Base-by-base conservation (phyloP, 2,113 vertebrate genomes). In the Brachypteracias leptosomus region DNA sequence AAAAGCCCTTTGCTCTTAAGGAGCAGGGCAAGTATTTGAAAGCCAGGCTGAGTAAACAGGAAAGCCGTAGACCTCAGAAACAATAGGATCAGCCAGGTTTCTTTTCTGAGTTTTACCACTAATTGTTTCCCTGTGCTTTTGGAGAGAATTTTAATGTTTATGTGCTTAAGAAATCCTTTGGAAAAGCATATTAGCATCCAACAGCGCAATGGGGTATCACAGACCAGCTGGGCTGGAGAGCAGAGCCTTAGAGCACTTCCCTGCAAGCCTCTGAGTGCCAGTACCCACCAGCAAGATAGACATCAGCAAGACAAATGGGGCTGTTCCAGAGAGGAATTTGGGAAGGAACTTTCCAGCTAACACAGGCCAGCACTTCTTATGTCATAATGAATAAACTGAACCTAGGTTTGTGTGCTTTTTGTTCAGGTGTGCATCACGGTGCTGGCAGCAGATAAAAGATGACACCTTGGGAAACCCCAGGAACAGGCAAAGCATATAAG, bases 11-110 rank as follows among this genome's bases (percentile, higher is more conserved):
- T 17, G 59, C 26, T 73, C 31, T 4, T 89, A 26, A 73, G 59
- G 67, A 88, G 36, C 10, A n/a, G 47, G n/a, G 42, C 71, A 93
- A 95, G 58, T 70, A 78, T 78, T 88, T 71, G 80, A 93, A 97
- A 96, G 84, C 26, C 63, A 13, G 5, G 67, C 66, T 88, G 61
- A 90, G 46, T 77, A 94, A 94, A 95, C 92, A 97, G 91, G 85
- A 96, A 95, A 92, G 72, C 86, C 22, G 3, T 44, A 95, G 92
- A 88, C 82, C 80, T 70, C 89, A 80, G 83, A 82, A 89, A 95
- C 91, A 93, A 92, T 5, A 77, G 58, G 65, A 94, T 95, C 87
- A 68, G 78, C 67, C 82, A 93, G 84, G 70, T 61, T 96, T 75
- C 28, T 73, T 86, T 94, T 90, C 42, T 85, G 89, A 36, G 36